A percentile compares a stretch with the other conserved stretches of the same genome.
These are phyloP conservation scores for Sarcophaga variegata DNA, from an alignment of 2,888 invertebrate species.

Conservation along the genomic window DNA sequence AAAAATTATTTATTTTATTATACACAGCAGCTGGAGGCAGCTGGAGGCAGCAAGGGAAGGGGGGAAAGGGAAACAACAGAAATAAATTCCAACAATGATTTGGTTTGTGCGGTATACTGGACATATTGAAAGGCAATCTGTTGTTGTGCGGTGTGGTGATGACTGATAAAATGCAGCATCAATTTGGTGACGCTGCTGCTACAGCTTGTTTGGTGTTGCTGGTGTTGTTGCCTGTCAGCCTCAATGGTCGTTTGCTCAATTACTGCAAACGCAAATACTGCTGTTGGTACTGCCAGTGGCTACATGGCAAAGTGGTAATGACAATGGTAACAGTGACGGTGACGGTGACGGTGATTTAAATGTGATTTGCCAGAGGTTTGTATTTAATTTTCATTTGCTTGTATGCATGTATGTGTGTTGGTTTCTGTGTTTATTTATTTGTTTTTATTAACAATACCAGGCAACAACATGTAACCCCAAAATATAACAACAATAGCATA, in stretches of 20 bases:
- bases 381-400: constrained; percentile 46
- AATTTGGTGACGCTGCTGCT: constrained; percentile 40
- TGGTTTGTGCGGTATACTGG: constrained; percentile 50
- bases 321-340: neutral
- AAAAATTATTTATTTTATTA: constrained; percentile 23
- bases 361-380: constrained; percentile 63
- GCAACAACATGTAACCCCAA: constrained; percentile 20
- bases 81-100: constrained; percentile 54
- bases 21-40: constrained; percentile 17
- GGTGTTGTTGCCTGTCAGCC: neutral
- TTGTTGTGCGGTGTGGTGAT: constrained; percentile 36
- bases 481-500: neutral
- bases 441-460: constrained; percentile 24
- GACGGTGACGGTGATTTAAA: constrained; percentile 55
- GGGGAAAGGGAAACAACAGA: neutral
- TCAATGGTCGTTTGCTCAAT: neutral
- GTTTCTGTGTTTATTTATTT: neutral
- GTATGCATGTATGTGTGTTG: too few relatives aligned
- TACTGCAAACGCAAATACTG: neutral
- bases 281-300: neutral
- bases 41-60: too few relatives aligned
- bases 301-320: too few relatives aligned
- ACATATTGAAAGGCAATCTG: constrained; percentile 59
- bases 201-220: neutral
- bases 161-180: constrained; percentile 51